Conservation (phyloP, 1,140 invertebrate genomes). For the Archegozetes longisetosus region DNA sequence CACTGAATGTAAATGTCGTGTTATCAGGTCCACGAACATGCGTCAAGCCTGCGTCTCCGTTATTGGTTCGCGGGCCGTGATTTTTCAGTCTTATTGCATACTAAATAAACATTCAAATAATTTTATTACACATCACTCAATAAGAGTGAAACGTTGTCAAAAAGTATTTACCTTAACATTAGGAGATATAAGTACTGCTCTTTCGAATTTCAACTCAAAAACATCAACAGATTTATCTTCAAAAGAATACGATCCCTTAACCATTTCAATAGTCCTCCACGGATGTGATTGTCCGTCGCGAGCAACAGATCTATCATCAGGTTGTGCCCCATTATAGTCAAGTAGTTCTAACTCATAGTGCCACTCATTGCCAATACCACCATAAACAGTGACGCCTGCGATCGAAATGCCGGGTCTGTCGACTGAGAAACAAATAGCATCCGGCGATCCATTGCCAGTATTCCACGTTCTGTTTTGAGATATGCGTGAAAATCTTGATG, state of each 20-base stretch:
- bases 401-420: conserved; percentile 75
- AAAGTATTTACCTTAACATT: conserved; percentile 14
- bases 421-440: conserved; percentile 87
- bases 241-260: conserved; percentile 51
- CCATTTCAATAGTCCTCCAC: conserved; percentile 57
- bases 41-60: conserved; percentile 74
- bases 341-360: conserved; percentile 74
- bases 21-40: conserved; percentile 76
- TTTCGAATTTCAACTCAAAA: conserved; percentile 76
- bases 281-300: conserved; percentile 24
- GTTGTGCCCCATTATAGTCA: conserved; percentile 33
- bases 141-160: no score
- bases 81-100: conserved; percentile 78
- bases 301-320: background rate
- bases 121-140: background rate
- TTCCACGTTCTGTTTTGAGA: conserved; percentile 85
- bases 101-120: conserved; percentile 32
- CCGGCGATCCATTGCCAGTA: conserved; percentile 86
- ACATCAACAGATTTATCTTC: conserved; percentile 50
- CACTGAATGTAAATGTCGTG: conserved; percentile 74
- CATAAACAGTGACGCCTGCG: conserved; percentile 73
- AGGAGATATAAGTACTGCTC: conserved; percentile 66
- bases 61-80: conserved; percentile 76
- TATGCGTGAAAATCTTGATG: conserved; percentile 71
- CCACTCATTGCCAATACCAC: conserved; percentile 54